phyloP scores from a whole-genome alignment of 2,113 vertebrate species.

The Pandion haliaetus region DNA sequence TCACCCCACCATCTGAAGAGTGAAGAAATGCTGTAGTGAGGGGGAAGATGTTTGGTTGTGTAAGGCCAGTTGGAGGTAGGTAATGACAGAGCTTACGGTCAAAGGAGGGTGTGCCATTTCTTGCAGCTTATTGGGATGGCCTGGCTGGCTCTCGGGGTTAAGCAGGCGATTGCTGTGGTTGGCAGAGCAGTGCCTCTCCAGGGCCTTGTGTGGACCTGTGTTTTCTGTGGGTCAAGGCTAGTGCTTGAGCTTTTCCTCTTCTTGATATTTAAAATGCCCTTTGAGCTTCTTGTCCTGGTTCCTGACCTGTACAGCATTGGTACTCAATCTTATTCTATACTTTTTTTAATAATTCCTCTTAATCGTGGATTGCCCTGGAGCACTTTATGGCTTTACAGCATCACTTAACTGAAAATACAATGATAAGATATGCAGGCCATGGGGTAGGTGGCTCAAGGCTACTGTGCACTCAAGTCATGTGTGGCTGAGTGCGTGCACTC shows the following conservation, averaged over 20 bases:
- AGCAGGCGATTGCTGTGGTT: background rate
- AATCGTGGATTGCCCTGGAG: background rate
- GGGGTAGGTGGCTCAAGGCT: background rate
- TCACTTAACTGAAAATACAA: background rate
- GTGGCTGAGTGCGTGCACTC: background rate
- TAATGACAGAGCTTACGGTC: background rate
- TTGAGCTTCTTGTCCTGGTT: background rate
- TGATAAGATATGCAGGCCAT: background rate
- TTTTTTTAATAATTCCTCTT: background rate
- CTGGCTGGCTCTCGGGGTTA: background rate
- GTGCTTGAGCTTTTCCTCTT: background rate
- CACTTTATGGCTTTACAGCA: slow-evolving; percentile 23
- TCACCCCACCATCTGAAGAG: background rate
- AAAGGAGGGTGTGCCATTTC: background rate
- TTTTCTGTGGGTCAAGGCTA: background rate
- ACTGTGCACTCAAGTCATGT: accelerated
- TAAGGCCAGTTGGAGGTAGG: background rate
- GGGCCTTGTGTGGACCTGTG: too few species aligned
- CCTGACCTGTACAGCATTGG: background rate
- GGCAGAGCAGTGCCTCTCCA: background rate
- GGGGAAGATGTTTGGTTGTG: background rate
- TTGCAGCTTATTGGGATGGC: background rate
- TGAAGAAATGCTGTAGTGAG: slow-evolving; percentile 10
- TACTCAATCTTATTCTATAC: background rate
- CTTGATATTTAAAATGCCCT: background rate